Evolutionary conservation across 1,140 invertebrate genomes (phyloP), one percentile per base, ranked within the genome.

Genomic region (Physella acuta): DNA sequence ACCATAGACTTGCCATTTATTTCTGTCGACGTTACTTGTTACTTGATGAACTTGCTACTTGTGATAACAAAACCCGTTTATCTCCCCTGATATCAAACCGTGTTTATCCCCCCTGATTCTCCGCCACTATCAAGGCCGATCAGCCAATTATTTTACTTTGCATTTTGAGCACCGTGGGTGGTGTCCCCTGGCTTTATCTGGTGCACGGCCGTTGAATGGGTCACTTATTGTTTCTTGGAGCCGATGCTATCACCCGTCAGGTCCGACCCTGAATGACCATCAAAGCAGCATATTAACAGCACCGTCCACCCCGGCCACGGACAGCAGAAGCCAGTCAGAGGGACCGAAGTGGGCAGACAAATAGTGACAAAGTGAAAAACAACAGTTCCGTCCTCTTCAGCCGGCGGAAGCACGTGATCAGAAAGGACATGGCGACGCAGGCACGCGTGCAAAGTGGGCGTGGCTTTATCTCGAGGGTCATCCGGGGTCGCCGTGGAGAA

Each of bases 291-390:
- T 44, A 61, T 61, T 61, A 61, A 24, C 59, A 36, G 59, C n/a
- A 17, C 31, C 8, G 37, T 24, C 59, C 28, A 39, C 36, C 14
- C 36, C 24, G 0, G 11, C 24, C 2, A 17, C 3, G 59, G 26
- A 24, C 8, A 14, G 31, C 16, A 14, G 59, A 28, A 39, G 59
- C 33, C 59, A 16, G 2, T 14, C 20, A 11, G 59, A 36, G 33
- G 24, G 20, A 39, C 26, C 36, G 31, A 39, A 61, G 59, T 61
- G 59, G 59, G 39, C 59, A 26, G 59, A 61, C 59, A 61, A 61
- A 61, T 61, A 39, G 59, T 61, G 59, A 61, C 59, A 61, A 61
- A 61, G 24, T 39, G 59, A 61, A 39, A 61, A 61, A 61, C 59
- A 61, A 61, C 34, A 61, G 36, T 34, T 4, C 1, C 36, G 30